These are phyloP conservation scores for Pterostichus niger DNA, from an alignment of 2,888 invertebrate species.

Conservation along the genomic window DNA sequence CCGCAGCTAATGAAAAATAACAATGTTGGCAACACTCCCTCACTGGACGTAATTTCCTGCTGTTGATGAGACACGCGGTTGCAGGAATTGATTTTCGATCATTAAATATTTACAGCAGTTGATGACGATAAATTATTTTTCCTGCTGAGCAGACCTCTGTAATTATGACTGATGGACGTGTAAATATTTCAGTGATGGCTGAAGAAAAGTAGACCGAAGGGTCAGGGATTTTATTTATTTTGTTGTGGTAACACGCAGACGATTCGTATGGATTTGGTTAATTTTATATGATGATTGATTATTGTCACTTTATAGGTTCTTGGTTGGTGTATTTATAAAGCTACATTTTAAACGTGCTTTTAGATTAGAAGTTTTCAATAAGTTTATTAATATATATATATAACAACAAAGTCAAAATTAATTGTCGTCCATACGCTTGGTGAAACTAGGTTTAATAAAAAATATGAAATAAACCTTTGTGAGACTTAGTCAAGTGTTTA, in stretches of 20 bases:
- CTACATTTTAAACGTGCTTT: not conserved
- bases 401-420: no score
- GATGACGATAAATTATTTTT: slow-evolving; percentile 59
- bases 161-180: slow-evolving; percentile 42
- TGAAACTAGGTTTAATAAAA: no score
- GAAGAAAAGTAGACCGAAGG: not conserved
- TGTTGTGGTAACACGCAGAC: not conserved
- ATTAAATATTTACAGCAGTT: slow-evolving; percentile 53
- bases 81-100: slow-evolving; percentile 61
- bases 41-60: slow-evolving; percentile 58
- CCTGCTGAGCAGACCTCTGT: not conserved
- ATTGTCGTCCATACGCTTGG: no score
- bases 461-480: no score
- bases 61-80: slow-evolving; percentile 42
- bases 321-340: not conserved
- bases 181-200: not conserved
- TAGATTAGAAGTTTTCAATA: no score
- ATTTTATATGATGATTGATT: slow-evolving; percentile 2
- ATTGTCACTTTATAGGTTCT: not conserved
- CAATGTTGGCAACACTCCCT: slow-evolving; percentile 34
- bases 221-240: not conserved
- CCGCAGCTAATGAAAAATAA: slow-evolving; percentile 60
- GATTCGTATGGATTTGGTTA: not conserved
- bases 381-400: no score
- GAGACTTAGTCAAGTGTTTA: no score